A percentile compares a stretch with the other conserved stretches of the same genome.
Evolutionary conservation across 2,888 invertebrate genomes (phyloP).

Genomic region (Drosophila vallismaia): DNA sequence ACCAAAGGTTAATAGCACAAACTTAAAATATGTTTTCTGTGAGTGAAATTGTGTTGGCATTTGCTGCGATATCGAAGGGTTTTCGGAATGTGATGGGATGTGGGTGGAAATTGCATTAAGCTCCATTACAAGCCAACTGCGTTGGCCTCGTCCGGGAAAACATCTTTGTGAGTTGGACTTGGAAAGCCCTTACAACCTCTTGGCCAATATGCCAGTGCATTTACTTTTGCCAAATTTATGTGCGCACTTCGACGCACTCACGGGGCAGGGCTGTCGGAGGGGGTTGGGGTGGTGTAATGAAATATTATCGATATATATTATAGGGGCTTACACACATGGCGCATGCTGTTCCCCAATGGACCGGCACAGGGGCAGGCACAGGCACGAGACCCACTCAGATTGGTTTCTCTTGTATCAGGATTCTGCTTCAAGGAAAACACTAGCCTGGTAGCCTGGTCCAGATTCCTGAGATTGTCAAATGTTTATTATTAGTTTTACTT

Average conservation of each 20-base stretch:
- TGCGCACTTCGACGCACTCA: conserved; percentile 63
- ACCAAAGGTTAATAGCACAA: conserved; percentile 24
- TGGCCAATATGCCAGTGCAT: conserved; percentile 72
- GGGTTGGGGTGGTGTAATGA: conserved; percentile 51
- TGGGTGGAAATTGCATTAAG: conserved; percentile 69
- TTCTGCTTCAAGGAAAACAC: conserved; percentile 23
- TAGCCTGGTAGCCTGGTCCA: conserved; percentile 7
- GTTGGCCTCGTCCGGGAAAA: conserved; percentile 29
- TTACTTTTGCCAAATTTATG: conserved; percentile 71
- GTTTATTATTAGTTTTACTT: conserved; percentile 44
- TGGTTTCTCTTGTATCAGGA: conserved; percentile 12
- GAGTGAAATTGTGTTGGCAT: conserved; percentile 51
- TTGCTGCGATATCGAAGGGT: conserved; percentile 18
- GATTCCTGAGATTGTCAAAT: conserved; percentile 37
- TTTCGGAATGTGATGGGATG: too few relatives aligned
- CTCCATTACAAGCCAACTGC: conserved; percentile 59
- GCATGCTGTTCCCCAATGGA: conserved; percentile 34
- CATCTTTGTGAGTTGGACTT: conserved; percentile 20
- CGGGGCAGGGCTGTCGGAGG: too few relatives aligned
- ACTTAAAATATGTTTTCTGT: conserved; percentile 52
- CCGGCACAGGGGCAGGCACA: background rate
- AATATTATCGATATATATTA: conserved; percentile 79
- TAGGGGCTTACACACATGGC: conserved; percentile 59
- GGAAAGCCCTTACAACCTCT: conserved; percentile 19
- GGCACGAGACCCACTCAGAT: conserved; percentile 11